Base-by-base conservation (phyloP, 2,888 invertebrate species). In the Brachycybe producta region DNA sequence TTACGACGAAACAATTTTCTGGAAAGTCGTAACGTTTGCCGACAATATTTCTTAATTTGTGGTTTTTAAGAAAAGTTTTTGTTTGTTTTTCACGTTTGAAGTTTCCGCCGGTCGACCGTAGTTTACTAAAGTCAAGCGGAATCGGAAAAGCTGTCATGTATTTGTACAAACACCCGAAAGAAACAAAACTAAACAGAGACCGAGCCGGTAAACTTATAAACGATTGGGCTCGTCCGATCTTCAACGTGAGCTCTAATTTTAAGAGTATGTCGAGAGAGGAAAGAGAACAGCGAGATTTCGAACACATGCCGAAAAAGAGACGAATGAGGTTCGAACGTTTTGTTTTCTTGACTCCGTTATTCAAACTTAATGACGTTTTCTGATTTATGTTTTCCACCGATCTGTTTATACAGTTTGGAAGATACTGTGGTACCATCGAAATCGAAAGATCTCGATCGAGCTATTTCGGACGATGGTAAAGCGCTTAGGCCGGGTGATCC, bases 71-170 rank as follows among this genome's bases (percentile, higher is more conserved):
- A n/a, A n/a, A n/a, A n/a, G 3, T 42, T 2, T 17, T 48, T 41
- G 15, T 28, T 42, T 49, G 7, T 48, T 38, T 32, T 32, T 40
- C 56, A 55, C 50, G 55, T 55, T 69, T 70, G 30, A 67, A 86
- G 82, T 91, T 94, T 70, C 92, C 92, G 27, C 75, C 79, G 24
- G 80, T 92, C 52, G 88, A 88, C 67, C 85, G 88, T 66, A 78
- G 82, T 36, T 81, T 86, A 52, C 72, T 98, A 58, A 94, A 94
- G 67, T 87, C 88, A 65, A 92, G 94, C 5, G 95, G 95, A 24
- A 90, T 97, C 58, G 97, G 97, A 50, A 97, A 97, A 71, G 97
- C 98, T 36, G 90, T 98, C 1, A 98, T 98, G 98, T 95, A 97
- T 71, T 75, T 99, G 46, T 97, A 91, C 70, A 98, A 98, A 67